Conservation (phyloP, 2,888 invertebrate genomes). For the Drosophila atroscutellata region DNA sequence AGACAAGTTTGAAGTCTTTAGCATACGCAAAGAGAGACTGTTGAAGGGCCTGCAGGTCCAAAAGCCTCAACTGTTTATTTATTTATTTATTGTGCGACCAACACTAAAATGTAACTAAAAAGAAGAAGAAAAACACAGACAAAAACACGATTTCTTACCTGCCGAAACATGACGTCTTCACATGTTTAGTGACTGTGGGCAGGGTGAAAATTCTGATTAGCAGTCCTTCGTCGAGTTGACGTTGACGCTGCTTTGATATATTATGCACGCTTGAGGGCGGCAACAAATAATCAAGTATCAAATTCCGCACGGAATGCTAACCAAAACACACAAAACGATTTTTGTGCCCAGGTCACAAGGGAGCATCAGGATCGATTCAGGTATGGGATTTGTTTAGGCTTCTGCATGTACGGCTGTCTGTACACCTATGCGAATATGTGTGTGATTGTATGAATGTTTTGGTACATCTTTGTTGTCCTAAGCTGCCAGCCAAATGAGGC, state of each 20-base stretch:
- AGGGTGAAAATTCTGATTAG: constrained; percentile 32
- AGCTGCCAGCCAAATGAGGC: constrained; percentile 75
- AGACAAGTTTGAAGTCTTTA: constrained; percentile 46
- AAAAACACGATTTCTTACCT: constrained; percentile 24
- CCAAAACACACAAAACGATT: constrained; percentile 65
- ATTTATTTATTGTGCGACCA: constrained; percentile 77
- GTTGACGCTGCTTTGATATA: constrained; percentile 80
- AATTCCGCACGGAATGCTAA: constrained; percentile 81
- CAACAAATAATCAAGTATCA: constrained; percentile 80
- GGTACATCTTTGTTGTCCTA: constrained; percentile 40
- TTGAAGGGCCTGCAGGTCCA: constrained; percentile 46
- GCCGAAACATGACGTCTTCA: constrained; percentile 74
- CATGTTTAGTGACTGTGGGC: constrained; percentile 51
- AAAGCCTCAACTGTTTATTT: constrained; percentile 70
- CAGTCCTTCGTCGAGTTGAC: constrained; percentile 55
- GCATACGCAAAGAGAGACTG: constrained; percentile 67
- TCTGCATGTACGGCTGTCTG: background rate
- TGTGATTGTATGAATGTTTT: constrained; percentile 6
- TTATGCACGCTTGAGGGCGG: constrained; percentile 80
- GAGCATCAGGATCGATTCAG: constrained; percentile 30
- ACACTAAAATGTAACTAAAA: constrained; percentile 80
- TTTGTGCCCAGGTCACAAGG: constrained; percentile 56
- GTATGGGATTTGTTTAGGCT: constrained; percentile 33
- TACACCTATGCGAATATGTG: background rate
- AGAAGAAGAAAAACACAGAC: constrained; percentile 14